Conservation (phyloP, 2,888 invertebrate species). For the Cinara cedri region DNA sequence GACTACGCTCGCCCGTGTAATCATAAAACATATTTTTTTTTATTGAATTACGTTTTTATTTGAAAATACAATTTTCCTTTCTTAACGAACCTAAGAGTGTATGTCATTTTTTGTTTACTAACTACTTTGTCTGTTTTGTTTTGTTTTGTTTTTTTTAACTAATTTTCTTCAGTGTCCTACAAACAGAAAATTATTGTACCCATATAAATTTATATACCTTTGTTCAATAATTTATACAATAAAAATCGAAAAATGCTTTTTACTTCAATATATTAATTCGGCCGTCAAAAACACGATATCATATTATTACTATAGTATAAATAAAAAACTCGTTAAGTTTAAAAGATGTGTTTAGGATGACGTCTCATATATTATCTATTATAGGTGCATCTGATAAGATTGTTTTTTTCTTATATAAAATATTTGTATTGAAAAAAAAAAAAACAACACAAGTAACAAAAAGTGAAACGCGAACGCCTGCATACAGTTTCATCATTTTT, state of each 20-base stretch:
- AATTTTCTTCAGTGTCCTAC: not conserved
- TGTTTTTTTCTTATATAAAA: not conserved
- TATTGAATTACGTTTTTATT: slow-evolving; percentile 24
- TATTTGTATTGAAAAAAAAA: no score
- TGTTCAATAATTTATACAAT: not conserved
- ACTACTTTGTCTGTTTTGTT: no score
- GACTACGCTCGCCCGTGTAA: no score
- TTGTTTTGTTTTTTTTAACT: no score
- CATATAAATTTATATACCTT: not conserved
- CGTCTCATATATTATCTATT: no score
- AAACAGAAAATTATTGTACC: not conserved
- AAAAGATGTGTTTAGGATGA: no score
- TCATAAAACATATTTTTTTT: no score
- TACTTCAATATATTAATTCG: not conserved
- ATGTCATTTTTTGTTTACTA: not conserved
- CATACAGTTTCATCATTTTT: no score
- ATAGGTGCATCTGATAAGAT: not conserved
- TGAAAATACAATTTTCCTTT: slow-evolving; percentile 11
- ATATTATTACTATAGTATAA: not conserved
- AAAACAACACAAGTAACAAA: no score
- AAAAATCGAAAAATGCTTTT: not conserved
- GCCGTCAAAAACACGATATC: not conserved
- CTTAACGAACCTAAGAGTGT: not conserved
- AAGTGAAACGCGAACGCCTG: no score
- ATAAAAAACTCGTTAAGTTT: not conserved